Evolutionary conservation across 2,888 invertebrate genomes (phyloP), one percentile per base, ranked within the genome.

Genomic region (Anodontia alba): DNA sequence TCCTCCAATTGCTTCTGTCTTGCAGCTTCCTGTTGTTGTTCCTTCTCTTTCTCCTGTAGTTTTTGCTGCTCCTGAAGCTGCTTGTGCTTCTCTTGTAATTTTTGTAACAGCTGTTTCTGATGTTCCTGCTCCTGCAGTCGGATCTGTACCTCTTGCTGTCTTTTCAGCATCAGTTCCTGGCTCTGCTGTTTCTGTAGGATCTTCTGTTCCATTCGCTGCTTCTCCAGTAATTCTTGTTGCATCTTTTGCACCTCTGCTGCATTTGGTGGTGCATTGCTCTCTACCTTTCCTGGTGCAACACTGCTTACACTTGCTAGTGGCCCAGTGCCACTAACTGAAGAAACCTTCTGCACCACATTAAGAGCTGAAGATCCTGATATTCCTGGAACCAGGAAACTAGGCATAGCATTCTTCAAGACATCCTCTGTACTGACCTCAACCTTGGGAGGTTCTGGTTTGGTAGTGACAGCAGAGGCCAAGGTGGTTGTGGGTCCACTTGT

Each of bases 351-450:
- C 23, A 78, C 74, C 42, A 83, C 74, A 74, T 70, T 75, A 15
- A 69, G 20, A 57, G 78, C 85, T 36, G 77, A 71, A 33, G 79
- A 67, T 7, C 71, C 79, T 31, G 82, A 78, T 36, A 82, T 77
- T n/a, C 80, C 80, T n/a, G 85, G 80, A 31, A 81, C 43, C 0
- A 82, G 51, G 31, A 80, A 73, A 26, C 82, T 82, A 17, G 85
- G 76, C 69, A 80, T 73, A 33, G 80, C 49, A 51, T 42, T 74
- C 70, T 80, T 78, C 43, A 76, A 26, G 1, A 57, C 66, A 36
- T 74, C 73, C 33, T 77, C 81, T 31, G 69, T 73, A 29, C 54
- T 72, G 15, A 74, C 78, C 8, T 49, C 70, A 33, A 69, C 75
- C 66, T 67, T 77, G 1, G 57, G 20, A 31, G 51, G 46, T 23